phyloP scores from a whole-genome alignment of 2,113 vertebrate genomes.

The Thunnus maccoyii region DNA sequence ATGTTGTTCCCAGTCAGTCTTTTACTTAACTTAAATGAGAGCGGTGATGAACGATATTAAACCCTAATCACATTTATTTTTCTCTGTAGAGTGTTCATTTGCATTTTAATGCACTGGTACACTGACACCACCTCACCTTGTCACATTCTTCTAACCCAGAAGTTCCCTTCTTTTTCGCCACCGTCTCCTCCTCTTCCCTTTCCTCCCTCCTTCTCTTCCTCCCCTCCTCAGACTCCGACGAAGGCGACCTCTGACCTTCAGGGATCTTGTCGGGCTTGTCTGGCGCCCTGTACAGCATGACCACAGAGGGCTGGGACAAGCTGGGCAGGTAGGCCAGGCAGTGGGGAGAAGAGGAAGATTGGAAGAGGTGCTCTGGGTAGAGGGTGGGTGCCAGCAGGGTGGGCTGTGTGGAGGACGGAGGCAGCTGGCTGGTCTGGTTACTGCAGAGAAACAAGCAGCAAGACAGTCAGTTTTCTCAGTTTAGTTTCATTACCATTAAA shows the following conservation, averaged over 20 bases:
- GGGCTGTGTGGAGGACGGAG: not conserved
- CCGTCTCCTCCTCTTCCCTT: conserved; percentile 74
- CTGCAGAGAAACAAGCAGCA: not conserved
- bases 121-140: conserved; percentile 50
- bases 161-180: conserved; percentile 62
- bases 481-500: not conserved
- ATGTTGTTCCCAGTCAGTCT: not conserved
- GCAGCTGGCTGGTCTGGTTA: not conserved
- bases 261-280: not conserved
- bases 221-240: conserved; percentile 29
- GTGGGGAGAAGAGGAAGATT: conserved; percentile 70
- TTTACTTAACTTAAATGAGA: not conserved
- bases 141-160: conserved; percentile 52
- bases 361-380: conserved; percentile 68
- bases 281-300: conserved; percentile 86
- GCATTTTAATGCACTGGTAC: no score
- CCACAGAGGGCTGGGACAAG: conserved; percentile 88
- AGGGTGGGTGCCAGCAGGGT: conserved; percentile 40
- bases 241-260: conserved; percentile 55
- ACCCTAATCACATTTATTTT: not conserved
- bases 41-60: no score
- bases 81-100: not conserved
- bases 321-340: conserved; percentile 85
- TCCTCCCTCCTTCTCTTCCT: conserved; percentile 72
- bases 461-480: not conserved